phyloP scores from a whole-genome alignment of 2,888 invertebrate species.

The Resseliella maxima region DNA sequence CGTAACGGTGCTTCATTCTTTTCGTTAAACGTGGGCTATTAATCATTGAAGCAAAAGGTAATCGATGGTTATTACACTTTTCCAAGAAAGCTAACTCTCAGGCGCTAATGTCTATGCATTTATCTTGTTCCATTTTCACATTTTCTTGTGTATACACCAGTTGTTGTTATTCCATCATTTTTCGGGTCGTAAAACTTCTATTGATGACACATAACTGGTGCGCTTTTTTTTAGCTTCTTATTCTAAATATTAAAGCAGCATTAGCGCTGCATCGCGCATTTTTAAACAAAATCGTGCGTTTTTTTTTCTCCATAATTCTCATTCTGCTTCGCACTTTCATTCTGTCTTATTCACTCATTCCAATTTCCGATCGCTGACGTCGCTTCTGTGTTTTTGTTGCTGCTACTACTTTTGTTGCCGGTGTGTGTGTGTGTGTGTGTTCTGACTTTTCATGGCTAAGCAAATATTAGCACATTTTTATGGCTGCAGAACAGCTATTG shows the following conservation, averaged over 20 bases:
- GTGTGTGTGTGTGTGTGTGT: neutral
- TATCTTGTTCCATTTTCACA: neutral
- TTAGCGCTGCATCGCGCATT: neutral
- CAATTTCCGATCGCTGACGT: neutral
- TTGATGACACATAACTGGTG: neutral
- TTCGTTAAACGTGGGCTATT: conserved; percentile 18
- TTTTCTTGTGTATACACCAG: neutral
- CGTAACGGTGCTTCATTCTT: too few species aligned
- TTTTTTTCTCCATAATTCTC: neutral
- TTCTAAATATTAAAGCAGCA: neutral
- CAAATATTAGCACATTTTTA: conserved; percentile 37
- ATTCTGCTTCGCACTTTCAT: too few species aligned
- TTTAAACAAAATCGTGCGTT: neutral
- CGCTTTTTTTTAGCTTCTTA: neutral
- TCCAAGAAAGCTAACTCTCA: neutral
- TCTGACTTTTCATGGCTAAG: neutral
- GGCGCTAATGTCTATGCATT: conserved; percentile 14
- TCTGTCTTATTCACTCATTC: too few species aligned
- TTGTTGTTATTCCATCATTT: conserved; percentile 34
- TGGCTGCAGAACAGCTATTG: conserved; percentile 21
- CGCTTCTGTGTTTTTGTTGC: neutral
- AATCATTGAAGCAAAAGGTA: conserved; percentile 45
- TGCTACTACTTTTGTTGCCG: neutral
- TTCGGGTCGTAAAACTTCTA: conserved; percentile 21
- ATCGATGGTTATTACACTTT: conserved; percentile 36